Base-by-base conservation (phyloP, 2,797 vertebrate species). In the Muscicapa striata region DNA sequence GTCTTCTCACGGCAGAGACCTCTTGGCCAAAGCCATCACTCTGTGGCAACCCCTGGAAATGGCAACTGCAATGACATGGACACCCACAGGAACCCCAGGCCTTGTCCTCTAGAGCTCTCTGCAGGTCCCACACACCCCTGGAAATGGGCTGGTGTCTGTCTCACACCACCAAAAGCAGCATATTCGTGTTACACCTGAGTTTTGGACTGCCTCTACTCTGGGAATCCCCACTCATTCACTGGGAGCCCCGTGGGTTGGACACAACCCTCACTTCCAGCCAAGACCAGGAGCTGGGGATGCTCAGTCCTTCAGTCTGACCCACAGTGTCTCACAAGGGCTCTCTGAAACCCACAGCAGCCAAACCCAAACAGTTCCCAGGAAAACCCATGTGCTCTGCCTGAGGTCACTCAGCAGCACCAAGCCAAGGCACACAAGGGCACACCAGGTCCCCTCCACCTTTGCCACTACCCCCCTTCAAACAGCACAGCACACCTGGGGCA, bases 51-150 rank as follows among this genome's bases (percentile, higher is more conserved):
- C 58, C 15, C 54, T 34, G 54, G 82, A 84, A 89, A 85, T 18
- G 46, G 46, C 41, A 1, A 16, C 70, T 70, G 75, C 1, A 0
- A n/a, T 15, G 46, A 46, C 0, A 0, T 6, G n/a, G 66, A 19
- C 59, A 78, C 36, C 45, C 57, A 70, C 1, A 83, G 64, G 68
- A 55, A 57, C 24, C 38, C 29, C 64, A 27, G 34, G 32, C 49
- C 43, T 87, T 70, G 68, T 69, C 64, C 52, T 79, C 24, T 24
- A 72, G 67, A 30, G 59, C 62, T 48, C n/a, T 79, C 78, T 12
- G 3, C 45, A 61, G 78, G 68, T 76, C 57, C 41, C 40, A 45
- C 69, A 63, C 40, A 27, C 2, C 32, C 49, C 36, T 62, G 69
- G 63, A 68, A 72, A 66, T 2, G 21, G 66, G 40, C 30, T 83